These are phyloP conservation scores for Ophion obscuratus DNA, from an alignment of 2,888 invertebrate genomes.

Conservation along the genomic window DNA sequence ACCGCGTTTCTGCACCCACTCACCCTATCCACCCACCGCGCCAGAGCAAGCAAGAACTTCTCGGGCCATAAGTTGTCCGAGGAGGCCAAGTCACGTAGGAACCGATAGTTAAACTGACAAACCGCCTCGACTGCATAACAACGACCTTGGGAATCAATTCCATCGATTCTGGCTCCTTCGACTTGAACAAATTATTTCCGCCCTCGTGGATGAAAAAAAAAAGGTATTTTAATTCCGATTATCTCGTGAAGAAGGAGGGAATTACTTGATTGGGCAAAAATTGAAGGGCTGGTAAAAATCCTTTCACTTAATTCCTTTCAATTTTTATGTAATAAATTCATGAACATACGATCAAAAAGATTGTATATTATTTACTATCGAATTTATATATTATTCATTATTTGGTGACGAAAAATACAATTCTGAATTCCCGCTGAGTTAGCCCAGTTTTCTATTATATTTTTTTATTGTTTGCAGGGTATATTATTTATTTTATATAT, in stretches of 20 bases:
- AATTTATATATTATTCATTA: too few relatives aligned
- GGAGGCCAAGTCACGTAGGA: constrained; percentile 66
- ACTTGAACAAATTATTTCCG: constrained; percentile 11
- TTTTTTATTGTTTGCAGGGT: too few relatives aligned
- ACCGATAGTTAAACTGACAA: constrained; percentile 69
- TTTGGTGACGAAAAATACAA: too few relatives aligned
- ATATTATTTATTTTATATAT: too few relatives aligned
- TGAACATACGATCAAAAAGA: not conserved
- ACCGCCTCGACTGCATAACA: constrained; percentile 66
- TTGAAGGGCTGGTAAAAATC: not conserved
- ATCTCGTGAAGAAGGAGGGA: not conserved
- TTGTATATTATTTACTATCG: too few relatives aligned
- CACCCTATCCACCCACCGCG: constrained; percentile 2
- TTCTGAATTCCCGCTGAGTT: too few relatives aligned
- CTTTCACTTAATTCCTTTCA: not conserved
- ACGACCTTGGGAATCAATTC: constrained; percentile 74
- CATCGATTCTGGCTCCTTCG: constrained; percentile 56
- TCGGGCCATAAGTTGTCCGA: constrained; percentile 65
- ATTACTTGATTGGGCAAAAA: not conserved
- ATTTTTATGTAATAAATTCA: not conserved
- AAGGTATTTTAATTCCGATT: not conserved
- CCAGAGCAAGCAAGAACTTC: constrained; percentile 58
- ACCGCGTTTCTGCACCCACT: constrained; percentile 29
- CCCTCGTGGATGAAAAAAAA: not conserved
- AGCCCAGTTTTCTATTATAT: too few relatives aligned